Evolutionary conservation across 2,888 invertebrate species (phyloP).

Genomic region (Dasysyrphus tricinctus): DNA sequence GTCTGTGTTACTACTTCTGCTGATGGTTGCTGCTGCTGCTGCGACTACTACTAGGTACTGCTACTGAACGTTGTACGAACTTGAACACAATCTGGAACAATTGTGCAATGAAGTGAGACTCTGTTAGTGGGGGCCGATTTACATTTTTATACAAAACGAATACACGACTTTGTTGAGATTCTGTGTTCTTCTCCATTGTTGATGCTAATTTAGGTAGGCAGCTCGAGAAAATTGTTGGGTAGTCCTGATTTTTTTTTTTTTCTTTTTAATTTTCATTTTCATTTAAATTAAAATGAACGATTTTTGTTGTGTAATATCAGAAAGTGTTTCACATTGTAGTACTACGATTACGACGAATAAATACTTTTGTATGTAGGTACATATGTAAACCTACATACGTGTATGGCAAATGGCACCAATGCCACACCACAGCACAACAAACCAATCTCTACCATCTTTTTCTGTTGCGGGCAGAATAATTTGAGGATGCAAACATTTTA

Average conservation of each 20-base stretch:
- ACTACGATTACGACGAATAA: neutral
- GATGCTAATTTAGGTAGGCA: slow-evolving; percentile 71
- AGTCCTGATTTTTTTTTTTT: slow-evolving; percentile 14
- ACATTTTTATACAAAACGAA: slow-evolving; percentile 66
- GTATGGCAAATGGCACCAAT: neutral
- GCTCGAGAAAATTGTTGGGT: slow-evolving; percentile 29
- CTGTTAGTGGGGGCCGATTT: slow-evolving; percentile 63
- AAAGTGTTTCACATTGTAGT: neutral
- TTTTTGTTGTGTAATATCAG: slow-evolving; percentile 10
- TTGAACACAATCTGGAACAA: slow-evolving; percentile 55
- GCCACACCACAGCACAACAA: neutral
- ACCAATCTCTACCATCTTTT: neutral
- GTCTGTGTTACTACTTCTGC: neutral
- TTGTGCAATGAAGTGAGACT: slow-evolving; percentile 70
- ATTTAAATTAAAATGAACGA: slow-evolving; percentile 24
- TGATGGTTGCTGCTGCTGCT: neutral
- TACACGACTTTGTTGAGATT: slow-evolving; percentile 63
- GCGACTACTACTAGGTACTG: neutral
- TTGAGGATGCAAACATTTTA: slow-evolving; percentile 53
- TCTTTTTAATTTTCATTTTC: slow-evolving; percentile 20
- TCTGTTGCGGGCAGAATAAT: slow-evolving; percentile 39
- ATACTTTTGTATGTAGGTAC: neutral
- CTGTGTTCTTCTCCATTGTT: slow-evolving; percentile 51
- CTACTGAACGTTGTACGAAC: slow-evolving; percentile 12
- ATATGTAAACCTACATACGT: neutral